Conservation (phyloP, 1,140 invertebrate species). For the Pteromalus puparum region DNA sequence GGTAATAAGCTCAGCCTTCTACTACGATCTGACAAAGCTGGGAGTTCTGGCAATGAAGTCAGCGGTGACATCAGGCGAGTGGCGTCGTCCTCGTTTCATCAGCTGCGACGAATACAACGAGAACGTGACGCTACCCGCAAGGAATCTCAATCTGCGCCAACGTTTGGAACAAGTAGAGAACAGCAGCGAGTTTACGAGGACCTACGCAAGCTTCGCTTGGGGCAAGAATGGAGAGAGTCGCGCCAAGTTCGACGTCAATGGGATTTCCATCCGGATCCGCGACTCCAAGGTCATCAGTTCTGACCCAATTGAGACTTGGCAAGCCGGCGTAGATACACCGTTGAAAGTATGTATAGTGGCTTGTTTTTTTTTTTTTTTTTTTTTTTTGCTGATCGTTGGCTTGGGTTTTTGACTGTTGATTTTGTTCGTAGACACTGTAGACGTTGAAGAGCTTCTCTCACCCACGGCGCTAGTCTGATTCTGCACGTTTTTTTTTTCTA, state of each 20-base stretch:
- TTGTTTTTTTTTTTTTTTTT: too few relatives aligned
- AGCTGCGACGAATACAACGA: conserved; percentile 86
- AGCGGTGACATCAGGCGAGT: conserved; percentile 79
- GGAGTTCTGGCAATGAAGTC: conserved; percentile 86
- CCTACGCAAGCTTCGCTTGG: conserved; percentile 67
- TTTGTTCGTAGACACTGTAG: too few relatives aligned
- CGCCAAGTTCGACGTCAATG: conserved; percentile 62
- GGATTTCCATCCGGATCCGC: conserved; percentile 63
- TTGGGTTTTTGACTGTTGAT: too few relatives aligned
- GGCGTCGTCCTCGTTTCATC: conserved; percentile 83
- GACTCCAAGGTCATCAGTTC: conserved; percentile 57
- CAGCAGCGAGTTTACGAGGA: conserved; percentile 57
- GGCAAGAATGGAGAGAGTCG: conserved; percentile 65
- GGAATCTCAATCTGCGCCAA: conserved; percentile 78
- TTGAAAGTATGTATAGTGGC: conserved; percentile 59
- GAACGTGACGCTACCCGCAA: conserved; percentile 77
- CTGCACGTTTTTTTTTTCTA: too few relatives aligned
- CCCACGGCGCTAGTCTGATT: too few relatives aligned
- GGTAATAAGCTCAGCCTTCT: conserved; percentile 82
- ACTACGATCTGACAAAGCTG: conserved; percentile 87
- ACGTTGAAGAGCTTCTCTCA: too few relatives aligned
- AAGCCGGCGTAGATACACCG: conserved; percentile 58
- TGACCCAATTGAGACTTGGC: conserved; percentile 64
- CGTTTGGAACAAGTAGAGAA: conserved; percentile 73
- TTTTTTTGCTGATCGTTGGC: too few relatives aligned